Conservation (phyloP, 2,797 vertebrate species). For the Hippocampus kuda region DNA sequence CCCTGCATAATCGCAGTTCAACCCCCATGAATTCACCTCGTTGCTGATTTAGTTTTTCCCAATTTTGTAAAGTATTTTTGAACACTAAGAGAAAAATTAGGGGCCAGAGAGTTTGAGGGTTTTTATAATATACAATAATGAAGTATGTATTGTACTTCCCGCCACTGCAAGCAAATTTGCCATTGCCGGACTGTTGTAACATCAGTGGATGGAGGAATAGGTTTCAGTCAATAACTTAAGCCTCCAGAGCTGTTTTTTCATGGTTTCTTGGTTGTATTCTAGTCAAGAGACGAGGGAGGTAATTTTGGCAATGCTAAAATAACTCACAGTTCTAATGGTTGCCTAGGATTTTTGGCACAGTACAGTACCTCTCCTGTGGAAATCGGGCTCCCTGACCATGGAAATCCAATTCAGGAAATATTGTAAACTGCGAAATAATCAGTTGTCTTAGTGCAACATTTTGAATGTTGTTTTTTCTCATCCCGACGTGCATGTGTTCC, state of each 20-base stretch:
- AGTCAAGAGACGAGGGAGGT: not conserved
- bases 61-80: no score
- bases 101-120: no score
- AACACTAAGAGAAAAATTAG: no score
- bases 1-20: no score
- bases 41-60: no score
- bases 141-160: not conserved
- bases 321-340: not conserved
- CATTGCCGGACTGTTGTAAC: not conserved
- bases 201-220: not conserved
- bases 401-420: slow-evolving; percentile 7
- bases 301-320: slow-evolving; percentile 4
- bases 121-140: no score
- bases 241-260: not conserved
- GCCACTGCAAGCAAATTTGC: not conserved
- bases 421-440: slow-evolving; percentile 2
- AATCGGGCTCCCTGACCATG: not conserved
- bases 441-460: slow-evolving; percentile 7
- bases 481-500: slow-evolving; percentile 10
- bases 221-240: not conserved
- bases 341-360: not conserved
- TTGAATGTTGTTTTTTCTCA: slow-evolving; percentile 3
- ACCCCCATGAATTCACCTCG: no score
- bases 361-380: not conserved
- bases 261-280: not conserved